Evolutionary conservation across 2,113 vertebrate species (phyloP), one percentile per base, ranked within the genome.

Genomic region (Lampris megalopsis): DNA sequence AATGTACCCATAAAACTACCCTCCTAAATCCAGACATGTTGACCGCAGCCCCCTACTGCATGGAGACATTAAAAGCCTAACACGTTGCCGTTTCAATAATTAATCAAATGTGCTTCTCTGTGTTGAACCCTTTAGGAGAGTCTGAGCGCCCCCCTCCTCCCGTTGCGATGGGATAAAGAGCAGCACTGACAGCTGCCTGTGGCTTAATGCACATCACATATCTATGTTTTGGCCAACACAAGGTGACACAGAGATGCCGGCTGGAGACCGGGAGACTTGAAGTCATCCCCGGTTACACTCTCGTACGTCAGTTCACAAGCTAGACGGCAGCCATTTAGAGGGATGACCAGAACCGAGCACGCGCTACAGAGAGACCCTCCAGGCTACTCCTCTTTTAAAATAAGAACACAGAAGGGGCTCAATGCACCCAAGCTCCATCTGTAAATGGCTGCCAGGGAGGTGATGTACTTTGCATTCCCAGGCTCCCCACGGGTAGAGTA

Each of bases 61-160:
- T 71, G 1, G 9, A 85, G 84, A 91, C 90, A 90, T 90, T 93
- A 93, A 93, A 93, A 92, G 90, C 90, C 81, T 77, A 60, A 75
- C 24, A 61, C 85, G 83, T 85, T 72, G 65, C 65, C 40, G 43
- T 70, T 75, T 94, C 47, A 93, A 94, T 94, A 85, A 93, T 93
- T 91, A 77, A 94, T 93, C 84, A 84, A 88, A 90, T 84, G 61
- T 82, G 77, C 50, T 84, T 81, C 66, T 74, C 80, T 81, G 77
- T 82, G 71, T 73, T 63, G 75, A 81, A 85, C 78, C 60, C 87
- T 84, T 91, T 68, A 84, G 63, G 67, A 88, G 81, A 71, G 62
- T 82, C 83, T 83, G 67, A 75, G 49, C 58, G 64, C 38, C 64
- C n/a, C 52, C 47, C 35, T 43, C 61, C 56, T 56, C 61, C 60